phyloP scores from a whole-genome alignment of 2,113 vertebrate species.

The Neogale vison region DNA sequence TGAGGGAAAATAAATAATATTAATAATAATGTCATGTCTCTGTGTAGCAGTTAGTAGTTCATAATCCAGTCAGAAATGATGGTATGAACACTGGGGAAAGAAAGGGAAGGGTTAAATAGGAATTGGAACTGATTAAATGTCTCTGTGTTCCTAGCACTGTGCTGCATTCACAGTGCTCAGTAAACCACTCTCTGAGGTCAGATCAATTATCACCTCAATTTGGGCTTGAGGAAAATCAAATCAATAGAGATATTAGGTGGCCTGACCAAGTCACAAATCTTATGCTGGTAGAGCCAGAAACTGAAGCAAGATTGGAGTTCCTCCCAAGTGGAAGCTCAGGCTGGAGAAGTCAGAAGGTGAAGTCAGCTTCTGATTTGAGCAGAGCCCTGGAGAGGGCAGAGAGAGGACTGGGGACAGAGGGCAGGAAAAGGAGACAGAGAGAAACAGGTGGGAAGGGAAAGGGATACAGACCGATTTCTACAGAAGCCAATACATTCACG shows the following conservation, averaged over 20 bases:
- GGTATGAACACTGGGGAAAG: neutral
- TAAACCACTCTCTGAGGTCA: neutral
- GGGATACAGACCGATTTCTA: neutral
- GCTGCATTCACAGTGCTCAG: neutral
- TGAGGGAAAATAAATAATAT: neutral
- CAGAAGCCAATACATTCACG: neutral
- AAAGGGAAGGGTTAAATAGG: neutral
- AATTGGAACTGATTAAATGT: neutral
- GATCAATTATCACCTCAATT: neutral
- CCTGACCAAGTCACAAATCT: neutral
- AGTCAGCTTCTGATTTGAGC: neutral
- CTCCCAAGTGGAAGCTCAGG: neutral
- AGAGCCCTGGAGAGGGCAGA: neutral
- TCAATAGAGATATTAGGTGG: neutral
- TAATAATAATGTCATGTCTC: neutral
- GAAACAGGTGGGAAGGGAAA: neutral
- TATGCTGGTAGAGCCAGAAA: neutral
- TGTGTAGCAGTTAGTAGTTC: neutral
- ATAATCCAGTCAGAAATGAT: neutral
- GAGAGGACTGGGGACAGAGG: rapidly evolving
- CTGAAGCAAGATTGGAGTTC: neutral
- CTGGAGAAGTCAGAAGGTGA: neutral
- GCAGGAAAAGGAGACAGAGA: neutral
- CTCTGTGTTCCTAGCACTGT: neutral
- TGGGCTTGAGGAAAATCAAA: neutral